Evolutionary conservation across 2,113 vertebrate genomes (phyloP).

Genomic region (Myanophis thanlyinensis): DNA sequence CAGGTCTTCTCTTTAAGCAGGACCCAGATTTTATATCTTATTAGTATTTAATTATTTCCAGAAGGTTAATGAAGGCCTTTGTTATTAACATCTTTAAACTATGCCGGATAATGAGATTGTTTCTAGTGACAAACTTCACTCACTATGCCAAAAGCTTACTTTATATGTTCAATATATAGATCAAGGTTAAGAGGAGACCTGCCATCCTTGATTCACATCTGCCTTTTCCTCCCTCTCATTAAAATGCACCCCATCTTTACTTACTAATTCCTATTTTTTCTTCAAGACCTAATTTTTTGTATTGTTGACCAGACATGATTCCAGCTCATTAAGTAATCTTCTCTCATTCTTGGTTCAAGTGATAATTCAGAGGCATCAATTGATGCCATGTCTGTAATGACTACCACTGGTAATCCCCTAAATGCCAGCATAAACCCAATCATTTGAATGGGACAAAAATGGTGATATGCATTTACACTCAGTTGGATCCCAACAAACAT

Average conservation of each 20-base stretch:
- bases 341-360: neutral
- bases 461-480: neutral
- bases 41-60: slow-evolving; percentile 29
- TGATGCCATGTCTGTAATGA: neutral
- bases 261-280: neutral
- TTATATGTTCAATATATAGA: neutral
- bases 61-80: neutral
- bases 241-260: neutral
- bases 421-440: neutral
- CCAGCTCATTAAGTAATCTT: neutral
- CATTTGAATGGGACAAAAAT: neutral
- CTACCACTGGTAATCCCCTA: neutral
- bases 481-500: neutral
- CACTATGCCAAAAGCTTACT: neutral
- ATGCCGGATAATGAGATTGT: slow-evolving; percentile 19
- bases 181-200: neutral
- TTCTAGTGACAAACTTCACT: slow-evolving; percentile 4
- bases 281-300: neutral
- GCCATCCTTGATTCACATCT: neutral
- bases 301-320: neutral
- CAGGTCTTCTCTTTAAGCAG: neutral
- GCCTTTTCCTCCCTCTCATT: neutral
- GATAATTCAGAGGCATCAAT: neutral
- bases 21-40: neutral
- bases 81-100: neutral